These are phyloP conservation scores for Holothuria scabra DNA, from an alignment of 53 echinoderm and acorn worm genomes.

Conservation along the genomic window DNA sequence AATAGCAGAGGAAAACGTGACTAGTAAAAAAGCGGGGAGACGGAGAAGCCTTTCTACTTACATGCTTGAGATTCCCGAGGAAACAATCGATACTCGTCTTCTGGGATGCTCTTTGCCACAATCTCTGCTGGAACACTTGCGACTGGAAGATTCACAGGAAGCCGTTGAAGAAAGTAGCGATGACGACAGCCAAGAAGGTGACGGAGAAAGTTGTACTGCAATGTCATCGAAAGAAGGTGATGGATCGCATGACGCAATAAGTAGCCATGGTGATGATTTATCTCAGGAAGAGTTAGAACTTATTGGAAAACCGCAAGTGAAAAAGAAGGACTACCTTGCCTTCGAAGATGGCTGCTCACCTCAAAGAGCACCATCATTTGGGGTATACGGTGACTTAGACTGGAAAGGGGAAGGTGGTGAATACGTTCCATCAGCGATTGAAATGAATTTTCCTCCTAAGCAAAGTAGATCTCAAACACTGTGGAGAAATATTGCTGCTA, in stretches of 20 bases:
- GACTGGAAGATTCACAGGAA: background rate
- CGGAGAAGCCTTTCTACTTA: slow-evolving; percentile 20
- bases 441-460: background rate
- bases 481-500: slow-evolving; percentile 7
- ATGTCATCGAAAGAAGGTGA: slow-evolving; percentile 1
- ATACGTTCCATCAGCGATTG: slow-evolving; percentile 30
- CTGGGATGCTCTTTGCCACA: slow-evolving; percentile 14
- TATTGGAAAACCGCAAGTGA: background rate
- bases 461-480: background rate
- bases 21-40: background rate
- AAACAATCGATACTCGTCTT: background rate
- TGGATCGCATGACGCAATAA: background rate
- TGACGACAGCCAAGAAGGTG: background rate
- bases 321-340: background rate
- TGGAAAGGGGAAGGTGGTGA: slow-evolving; percentile 30
- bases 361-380: slow-evolving; percentile 20
- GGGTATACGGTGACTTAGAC: slow-evolving; percentile 23
- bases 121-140: background rate
- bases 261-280: background rate
- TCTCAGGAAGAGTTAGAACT: slow-evolving; percentile 23
- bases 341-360: background rate
- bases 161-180: background rate
- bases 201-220: background rate
- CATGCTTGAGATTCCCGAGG: slow-evolving; percentile 25
- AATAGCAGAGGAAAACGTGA: background rate